Evolutionary conservation across 2,797 vertebrate species (phyloP).

Genomic region (Myotis myotis): DNA sequence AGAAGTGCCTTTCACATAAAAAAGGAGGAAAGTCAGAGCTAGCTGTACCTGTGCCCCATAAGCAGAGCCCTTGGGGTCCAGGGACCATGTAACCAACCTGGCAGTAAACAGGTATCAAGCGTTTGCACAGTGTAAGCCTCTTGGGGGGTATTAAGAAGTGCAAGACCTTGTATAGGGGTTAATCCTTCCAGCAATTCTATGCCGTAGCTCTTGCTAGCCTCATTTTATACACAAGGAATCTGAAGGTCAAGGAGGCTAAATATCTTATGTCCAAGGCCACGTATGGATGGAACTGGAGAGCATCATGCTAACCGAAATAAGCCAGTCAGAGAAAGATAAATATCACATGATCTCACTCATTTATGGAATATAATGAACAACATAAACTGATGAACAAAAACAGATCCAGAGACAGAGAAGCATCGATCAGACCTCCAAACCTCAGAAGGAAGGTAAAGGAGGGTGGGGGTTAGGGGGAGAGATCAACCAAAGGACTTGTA

Average conservation of each 20-base stretch:
- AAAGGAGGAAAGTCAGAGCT: neutral
- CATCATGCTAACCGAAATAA: too few relatives aligned
- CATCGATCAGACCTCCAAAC: too few relatives aligned
- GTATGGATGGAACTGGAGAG: too few relatives aligned
- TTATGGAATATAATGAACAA: too few relatives aligned
- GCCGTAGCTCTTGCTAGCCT: neutral
- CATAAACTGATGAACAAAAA: too few relatives aligned
- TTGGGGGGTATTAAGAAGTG: neutral
- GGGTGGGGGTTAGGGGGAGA: too few relatives aligned
- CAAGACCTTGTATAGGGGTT: neutral
- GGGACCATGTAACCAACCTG: neutral
- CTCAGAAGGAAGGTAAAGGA: too few relatives aligned
- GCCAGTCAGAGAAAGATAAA: too few relatives aligned
- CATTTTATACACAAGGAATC: constrained; percentile 5
- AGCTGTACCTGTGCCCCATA: neutral
- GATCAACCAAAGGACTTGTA: too few relatives aligned
- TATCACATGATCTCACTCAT: too few relatives aligned
- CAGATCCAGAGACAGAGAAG: too few relatives aligned
- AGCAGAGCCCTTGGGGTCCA: neutral
- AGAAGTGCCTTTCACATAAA: neutral
- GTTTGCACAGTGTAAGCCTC: neutral
- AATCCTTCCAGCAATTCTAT: neutral
- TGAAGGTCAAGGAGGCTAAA: constrained; percentile 4
- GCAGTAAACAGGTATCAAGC: neutral
- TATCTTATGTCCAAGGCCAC: neutral